Conservation (phyloP, 1,140 invertebrate genomes). For the Helicoverpa armigera region DNA sequence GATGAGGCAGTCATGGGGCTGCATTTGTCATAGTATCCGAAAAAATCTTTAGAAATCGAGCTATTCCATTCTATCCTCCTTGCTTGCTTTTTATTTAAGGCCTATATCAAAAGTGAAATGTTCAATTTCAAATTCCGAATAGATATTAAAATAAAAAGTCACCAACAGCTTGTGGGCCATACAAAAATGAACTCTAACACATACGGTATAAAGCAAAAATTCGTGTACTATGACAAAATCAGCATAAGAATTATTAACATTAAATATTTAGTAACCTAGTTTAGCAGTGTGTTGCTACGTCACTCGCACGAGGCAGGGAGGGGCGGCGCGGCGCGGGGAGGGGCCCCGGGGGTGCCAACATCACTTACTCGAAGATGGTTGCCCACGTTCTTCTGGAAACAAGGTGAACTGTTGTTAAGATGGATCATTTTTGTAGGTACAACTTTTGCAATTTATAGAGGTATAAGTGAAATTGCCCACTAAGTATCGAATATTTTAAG, state of each 20-base stretch:
- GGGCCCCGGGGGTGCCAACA: slow-evolving; percentile 44
- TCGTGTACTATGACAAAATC: neutral
- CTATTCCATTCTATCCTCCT: neutral
- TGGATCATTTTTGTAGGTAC: too few species aligned
- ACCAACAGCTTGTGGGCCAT: neutral
- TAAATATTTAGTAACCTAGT: neutral
- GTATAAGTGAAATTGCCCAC: too few species aligned
- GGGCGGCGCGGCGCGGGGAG: neutral
- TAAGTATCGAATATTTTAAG: too few species aligned
- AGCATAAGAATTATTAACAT: neutral
- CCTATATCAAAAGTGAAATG: neutral
- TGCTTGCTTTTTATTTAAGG: too few species aligned
- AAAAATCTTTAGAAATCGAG: too few species aligned
- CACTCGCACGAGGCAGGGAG: too few species aligned
- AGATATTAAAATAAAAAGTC: too few species aligned
- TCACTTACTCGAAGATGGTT: slow-evolving; percentile 76
- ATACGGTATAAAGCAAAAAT: too few species aligned
- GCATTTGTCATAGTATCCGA: slow-evolving; percentile 3
- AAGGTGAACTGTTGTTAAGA: too few species aligned
- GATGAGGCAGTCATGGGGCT: slow-evolving; percentile 21
- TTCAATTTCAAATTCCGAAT: too few species aligned
- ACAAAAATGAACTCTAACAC: neutral
- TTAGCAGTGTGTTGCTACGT: slow-evolving; percentile 1
- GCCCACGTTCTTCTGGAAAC: slow-evolving; percentile 65
- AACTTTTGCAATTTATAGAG: too few species aligned